A percentile compares a stretch with the other conserved stretches of the same genome.
Evolutionary conservation across 1,140 invertebrate genomes (phyloP).

Genomic region (Lordiphosa clarofinis): DNA sequence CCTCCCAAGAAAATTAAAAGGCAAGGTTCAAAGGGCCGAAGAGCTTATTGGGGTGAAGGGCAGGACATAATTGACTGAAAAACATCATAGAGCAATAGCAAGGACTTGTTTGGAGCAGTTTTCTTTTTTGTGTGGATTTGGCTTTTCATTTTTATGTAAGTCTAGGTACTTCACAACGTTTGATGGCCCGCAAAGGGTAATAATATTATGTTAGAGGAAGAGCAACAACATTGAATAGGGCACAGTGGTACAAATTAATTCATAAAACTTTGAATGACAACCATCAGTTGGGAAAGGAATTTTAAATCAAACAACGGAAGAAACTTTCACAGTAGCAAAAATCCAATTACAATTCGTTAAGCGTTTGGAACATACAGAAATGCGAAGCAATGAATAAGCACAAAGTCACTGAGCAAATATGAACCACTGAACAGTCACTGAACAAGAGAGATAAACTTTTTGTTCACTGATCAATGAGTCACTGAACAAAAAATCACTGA

Average conservation of each 20-base stretch:
- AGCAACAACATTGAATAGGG: constrained; percentile 29
- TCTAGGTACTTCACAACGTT: constrained; percentile 7
- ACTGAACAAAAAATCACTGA: no score
- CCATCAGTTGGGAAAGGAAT: no score
- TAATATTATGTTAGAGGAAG: constrained; percentile 32
- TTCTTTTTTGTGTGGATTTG: constrained; percentile 5
- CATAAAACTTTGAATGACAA: no score
- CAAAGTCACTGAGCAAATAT: no score
- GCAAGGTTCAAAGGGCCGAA: constrained; percentile 47
- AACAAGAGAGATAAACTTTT: no score
- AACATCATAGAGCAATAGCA: constrained; percentile 48
- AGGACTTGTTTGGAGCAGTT: constrained; percentile 10
- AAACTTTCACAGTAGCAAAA: no score
- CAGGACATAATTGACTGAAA: constrained; percentile 63
- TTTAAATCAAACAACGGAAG: no score
- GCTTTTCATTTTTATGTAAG: constrained; percentile 3
- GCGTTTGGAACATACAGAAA: no score
- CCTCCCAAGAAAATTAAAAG: constrained; percentile 55
- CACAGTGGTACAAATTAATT: background rate
- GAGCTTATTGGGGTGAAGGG: constrained; percentile 14
- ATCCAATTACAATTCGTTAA: no score
- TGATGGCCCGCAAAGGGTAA: constrained; percentile 33
- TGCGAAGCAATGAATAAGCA: no score
- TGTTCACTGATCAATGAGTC: no score
- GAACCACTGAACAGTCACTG: no score